A percentile compares a stretch with the other conserved stretches of the same genome.
Evolutionary conservation across 2,113 vertebrate species (phyloP).

Genomic region (Lepus timidus): DNA sequence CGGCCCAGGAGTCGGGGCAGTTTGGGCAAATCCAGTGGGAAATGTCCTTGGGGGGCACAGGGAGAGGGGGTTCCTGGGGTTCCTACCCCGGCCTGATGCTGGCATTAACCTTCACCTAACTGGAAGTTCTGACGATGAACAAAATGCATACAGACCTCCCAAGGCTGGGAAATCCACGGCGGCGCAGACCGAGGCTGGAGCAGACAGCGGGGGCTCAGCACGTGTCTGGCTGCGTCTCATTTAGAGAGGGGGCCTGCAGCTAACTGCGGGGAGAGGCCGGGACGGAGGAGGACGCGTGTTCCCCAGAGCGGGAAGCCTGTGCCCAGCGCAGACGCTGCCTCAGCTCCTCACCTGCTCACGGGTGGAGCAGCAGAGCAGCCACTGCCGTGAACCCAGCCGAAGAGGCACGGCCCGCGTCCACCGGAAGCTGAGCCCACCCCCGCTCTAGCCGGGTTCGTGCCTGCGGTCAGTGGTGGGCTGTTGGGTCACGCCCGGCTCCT

Average conservation of each 20-base stretch:
- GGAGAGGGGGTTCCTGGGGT: neutral
- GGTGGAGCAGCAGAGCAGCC: neutral
- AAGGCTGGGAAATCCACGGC: neutral
- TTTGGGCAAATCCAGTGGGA: conserved; percentile 22
- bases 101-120: neutral
- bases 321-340: fast-evolving
- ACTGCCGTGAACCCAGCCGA: too few species aligned
- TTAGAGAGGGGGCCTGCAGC: neutral
- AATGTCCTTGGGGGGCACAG: neutral
- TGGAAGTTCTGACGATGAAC: neutral
- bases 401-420: too few species aligned
- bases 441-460: too few species aligned
- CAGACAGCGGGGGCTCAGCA: fast-evolving
- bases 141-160: neutral
- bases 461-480: too few species aligned
- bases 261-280: neutral
- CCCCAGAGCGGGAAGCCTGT: neutral
- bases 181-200: neutral
- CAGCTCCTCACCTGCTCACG: fast-evolving
- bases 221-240: neutral
- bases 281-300: neutral
- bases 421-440: too few species aligned
- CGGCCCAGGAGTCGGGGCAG: neutral
- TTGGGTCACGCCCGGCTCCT: too few species aligned
- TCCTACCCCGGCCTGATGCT: neutral